These are phyloP conservation scores for Aix galericulata DNA, from an alignment of 2,113 vertebrate genomes.

Conservation along the genomic window DNA sequence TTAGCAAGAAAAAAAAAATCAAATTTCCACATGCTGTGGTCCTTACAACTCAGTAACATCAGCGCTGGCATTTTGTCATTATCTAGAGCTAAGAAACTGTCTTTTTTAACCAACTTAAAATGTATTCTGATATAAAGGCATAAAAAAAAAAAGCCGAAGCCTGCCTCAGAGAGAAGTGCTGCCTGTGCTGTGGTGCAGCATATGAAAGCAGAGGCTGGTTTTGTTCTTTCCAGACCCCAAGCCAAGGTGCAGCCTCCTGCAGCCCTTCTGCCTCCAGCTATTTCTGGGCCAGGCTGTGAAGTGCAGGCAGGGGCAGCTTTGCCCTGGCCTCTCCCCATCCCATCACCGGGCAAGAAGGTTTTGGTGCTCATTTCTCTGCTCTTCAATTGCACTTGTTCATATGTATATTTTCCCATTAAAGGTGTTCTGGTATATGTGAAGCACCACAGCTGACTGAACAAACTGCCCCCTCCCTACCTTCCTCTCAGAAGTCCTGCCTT, in stretches of 20 bases:
- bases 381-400: neutral
- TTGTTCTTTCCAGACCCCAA: neutral
- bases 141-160: neutral
- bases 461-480: too few species aligned
- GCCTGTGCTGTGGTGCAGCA: rapidly evolving
- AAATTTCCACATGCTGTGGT: neutral
- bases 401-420: neutral
- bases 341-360: neutral
- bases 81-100: neutral
- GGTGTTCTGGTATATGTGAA: neutral
- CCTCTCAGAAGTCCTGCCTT: neutral
- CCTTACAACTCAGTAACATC: neutral
- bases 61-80: neutral
- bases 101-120: neutral
- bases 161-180: neutral
- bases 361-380: neutral
- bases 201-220: neutral
- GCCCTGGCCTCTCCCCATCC: neutral
- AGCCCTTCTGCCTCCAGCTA: neutral
- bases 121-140: neutral
- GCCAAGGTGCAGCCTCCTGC: neutral
- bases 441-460: neutral
- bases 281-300: neutral
- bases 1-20: neutral
- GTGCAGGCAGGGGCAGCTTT: neutral